Conservation (phyloP, 1,140 invertebrate species). For the Camponotus vicinus region DNA sequence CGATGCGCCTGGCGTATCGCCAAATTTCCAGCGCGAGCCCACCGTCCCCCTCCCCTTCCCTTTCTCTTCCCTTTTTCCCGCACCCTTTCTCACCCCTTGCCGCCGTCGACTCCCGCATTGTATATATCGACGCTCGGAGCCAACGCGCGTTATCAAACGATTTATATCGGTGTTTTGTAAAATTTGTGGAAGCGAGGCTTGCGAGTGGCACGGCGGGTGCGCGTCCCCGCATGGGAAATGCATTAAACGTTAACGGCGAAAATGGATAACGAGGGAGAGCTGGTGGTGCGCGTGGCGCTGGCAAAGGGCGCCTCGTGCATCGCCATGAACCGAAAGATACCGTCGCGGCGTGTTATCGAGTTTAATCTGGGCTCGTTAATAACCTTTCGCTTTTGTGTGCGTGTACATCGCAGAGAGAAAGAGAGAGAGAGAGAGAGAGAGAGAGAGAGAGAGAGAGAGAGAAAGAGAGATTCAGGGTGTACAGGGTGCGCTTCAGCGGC, state of each 20-base stretch:
- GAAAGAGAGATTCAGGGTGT: not conserved
- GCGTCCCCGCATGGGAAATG: slow-evolving; percentile 33
- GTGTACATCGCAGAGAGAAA: not conserved
- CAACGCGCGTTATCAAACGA: slow-evolving; percentile 79
- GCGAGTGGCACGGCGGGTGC: slow-evolving; percentile 57
- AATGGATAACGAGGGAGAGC: slow-evolving; percentile 66
- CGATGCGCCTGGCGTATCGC: slow-evolving; percentile 71
- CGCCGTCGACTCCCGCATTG: slow-evolving; percentile 27
- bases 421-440: not conserved
- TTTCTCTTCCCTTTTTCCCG: not conserved
- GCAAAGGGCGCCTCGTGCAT: slow-evolving; percentile 47
- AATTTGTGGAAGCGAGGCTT: slow-evolving; percentile 76
- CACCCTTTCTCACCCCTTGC: not conserved
- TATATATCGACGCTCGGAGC: slow-evolving; percentile 77
- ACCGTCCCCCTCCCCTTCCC: not conserved
- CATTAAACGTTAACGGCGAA: slow-evolving; percentile 62
- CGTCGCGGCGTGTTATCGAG: slow-evolving; percentile 66
- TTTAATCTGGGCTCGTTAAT: slow-evolving; percentile 66
- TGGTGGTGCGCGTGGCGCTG: not conserved
- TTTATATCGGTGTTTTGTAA: slow-evolving; percentile 82
- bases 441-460: too few relatives aligned
- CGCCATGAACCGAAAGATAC: slow-evolving; percentile 69
- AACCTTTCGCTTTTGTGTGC: slow-evolving; percentile 60
- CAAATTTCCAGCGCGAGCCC: slow-evolving; percentile 73
- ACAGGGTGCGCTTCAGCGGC: not conserved